These are phyloP conservation scores for Sphaerophoria rueppellii DNA, from an alignment of 2,888 invertebrate genomes.

Conservation along the genomic window DNA sequence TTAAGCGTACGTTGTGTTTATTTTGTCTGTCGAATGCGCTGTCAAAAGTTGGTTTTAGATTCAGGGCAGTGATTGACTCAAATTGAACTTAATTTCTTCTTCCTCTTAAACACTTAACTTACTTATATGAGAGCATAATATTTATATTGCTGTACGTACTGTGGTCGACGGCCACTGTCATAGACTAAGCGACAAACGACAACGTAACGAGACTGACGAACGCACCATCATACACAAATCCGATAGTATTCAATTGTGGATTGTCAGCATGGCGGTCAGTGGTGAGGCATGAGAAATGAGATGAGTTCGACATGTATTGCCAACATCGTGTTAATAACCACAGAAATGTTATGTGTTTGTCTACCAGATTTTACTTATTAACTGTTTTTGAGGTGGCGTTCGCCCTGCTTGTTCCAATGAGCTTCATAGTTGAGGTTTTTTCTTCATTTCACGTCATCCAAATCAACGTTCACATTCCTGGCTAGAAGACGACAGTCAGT, in stretches of 20 bases:
- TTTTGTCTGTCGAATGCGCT: constrained; percentile 59
- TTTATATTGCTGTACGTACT: constrained; percentile 51
- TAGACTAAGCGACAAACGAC: constrained; percentile 23
- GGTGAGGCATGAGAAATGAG: too few species aligned
- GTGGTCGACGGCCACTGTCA: constrained; percentile 40
- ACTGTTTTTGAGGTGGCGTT: too few species aligned
- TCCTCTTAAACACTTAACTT: constrained; percentile 77
- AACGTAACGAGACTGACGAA: constrained; percentile 24
- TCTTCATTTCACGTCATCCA: too few species aligned
- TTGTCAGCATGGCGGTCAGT: too few species aligned
- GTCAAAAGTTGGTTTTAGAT: constrained; percentile 74
- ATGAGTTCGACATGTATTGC: too few species aligned
- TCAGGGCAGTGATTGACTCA: constrained; percentile 77
- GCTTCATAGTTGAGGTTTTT: too few species aligned
- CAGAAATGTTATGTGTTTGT: too few species aligned
- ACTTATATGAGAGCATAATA: constrained; percentile 74
- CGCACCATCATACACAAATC: constrained; percentile 27
- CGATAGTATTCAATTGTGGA: neutral
- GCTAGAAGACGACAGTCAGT: too few species aligned
- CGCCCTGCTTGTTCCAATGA: too few species aligned
- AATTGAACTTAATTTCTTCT: constrained; percentile 78
- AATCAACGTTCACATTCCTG: too few species aligned
- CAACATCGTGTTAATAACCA: too few species aligned
- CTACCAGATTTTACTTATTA: too few species aligned
- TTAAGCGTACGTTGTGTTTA: constrained; percentile 48